Evolutionary conservation across 2,113 vertebrate species (phyloP), one percentile per base, ranked within the genome.

Genomic region (Megaceryle maxima): DNA sequence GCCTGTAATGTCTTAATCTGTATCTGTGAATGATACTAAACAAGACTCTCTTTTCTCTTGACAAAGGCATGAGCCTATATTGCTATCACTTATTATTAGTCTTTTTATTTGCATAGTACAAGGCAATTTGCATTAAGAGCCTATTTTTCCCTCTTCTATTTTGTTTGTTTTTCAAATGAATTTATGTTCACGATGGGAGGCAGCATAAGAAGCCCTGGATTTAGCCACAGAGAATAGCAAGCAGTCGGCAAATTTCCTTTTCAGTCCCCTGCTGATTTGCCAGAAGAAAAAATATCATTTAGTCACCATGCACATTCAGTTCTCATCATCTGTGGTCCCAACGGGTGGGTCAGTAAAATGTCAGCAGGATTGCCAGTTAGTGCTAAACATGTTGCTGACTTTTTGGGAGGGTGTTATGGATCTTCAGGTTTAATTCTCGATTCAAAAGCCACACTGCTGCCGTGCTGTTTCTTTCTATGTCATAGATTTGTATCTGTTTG

Each of bases 81-180:
- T 88, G 44, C 20, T 95, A 70, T 74, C 64, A 64, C 48, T 96
- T 87, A 37, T 60, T 88, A 46, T 93, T 82, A 93, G 60, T 18
- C 22, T 83, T 25, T 93, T 87, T 90, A 87, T 92, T 91, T 94
- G 80, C 64, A 53, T 88, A 79, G 53, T 50, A 66, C 13, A 37
- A 82, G 16, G 31, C 48, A 82, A 93, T 97, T 89, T 93, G 39
- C n/a, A 66, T 93, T 88, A 90, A 78, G 22, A 87, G 37, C 13
- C n/a, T 53, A 66, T 75, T 94, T 94, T 69, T 21, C 37, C 56
- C 29, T 68, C 48, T 83, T 94, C 53, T 91, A 3, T 46, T 62
- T 13, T 95, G 83, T 92, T 96, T 96, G 74, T 79, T 93, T 94
- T 94, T 43, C 79, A 86, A 64, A 88, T 72, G 72, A 88, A 88